Evolutionary conservation across 1,140 invertebrate species (phyloP), one percentile per base, ranked within the genome.

Genomic region (Orchesella cincta): DNA sequence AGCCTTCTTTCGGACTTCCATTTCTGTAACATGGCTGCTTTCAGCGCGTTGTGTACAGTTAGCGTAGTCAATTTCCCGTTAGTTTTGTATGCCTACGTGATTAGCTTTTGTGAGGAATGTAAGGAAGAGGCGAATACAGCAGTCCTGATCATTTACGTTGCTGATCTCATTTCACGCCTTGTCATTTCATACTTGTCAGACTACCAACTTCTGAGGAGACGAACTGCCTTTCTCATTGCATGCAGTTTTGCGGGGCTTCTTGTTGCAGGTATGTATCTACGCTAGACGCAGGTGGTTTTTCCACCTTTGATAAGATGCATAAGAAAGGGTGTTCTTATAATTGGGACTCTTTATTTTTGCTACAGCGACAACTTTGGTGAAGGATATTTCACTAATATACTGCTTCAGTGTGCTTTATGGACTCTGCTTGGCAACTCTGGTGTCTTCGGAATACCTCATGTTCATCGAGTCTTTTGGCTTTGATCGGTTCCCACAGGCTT

Each of bases 381-480:
- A 46, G 12, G 57, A 75, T 36, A 76, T 73, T 18, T n/a, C 34
- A 26, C 52, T 73, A 18, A 80, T 80, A 26, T 80, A 80, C 34
- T 26, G 35, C 3, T 20, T 80, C n/a, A 51, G 75, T 57, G 73
- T 70, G 33, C 20, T 76, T 16, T 80, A 77, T 76, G 79, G 79
- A 20, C 26, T 77, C 36, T 80, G 39, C 20, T 35, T 23, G 52
- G 79, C 73, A 64, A 8, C 73, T 29, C 0, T 77, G 29, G 20
- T 67, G n/a, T 29, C 70, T 0, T 77, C 76, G 1, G 79, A 77
- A 31, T 64, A 76, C n/a, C 28, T 80, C 0, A 75, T 80, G 74
- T 77, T 80, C 34, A 62, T 74, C 16, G 79, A 80, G n/a, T 18
- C 46, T 62, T 77, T 80, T 51, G 79, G 76, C 28, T 71, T 77